Percentiles rank a stretch among this genome's conserved stretches.
Conservation (phyloP, 30 jellyfish, hydroid and myxozoan genomes). For the Aurelia aurita region DNA sequence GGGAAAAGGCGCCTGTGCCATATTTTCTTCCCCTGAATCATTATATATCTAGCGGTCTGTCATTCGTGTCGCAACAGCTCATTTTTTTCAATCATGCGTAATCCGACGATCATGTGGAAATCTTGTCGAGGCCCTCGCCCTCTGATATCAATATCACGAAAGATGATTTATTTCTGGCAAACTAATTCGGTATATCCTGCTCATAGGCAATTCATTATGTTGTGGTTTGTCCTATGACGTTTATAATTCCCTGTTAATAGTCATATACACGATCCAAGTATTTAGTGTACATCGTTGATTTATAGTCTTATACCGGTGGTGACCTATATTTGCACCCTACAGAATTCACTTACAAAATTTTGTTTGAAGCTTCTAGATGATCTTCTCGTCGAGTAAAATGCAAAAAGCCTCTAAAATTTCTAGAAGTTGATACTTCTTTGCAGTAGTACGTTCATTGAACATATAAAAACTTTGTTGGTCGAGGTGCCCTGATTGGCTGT, state of each 20-base stretch:
- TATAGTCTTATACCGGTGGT: not conserved
- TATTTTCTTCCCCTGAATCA: slow-evolving; percentile 12
- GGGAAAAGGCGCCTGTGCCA: slow-evolving; percentile 35
- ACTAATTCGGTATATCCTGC: slow-evolving; percentile 41
- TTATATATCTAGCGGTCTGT: slow-evolving; percentile 39
- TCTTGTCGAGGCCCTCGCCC: slow-evolving; percentile 21
- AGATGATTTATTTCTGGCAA: slow-evolving; percentile 47
- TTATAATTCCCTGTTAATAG: slow-evolving; percentile 32
- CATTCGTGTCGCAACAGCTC: slow-evolving; percentile 48
- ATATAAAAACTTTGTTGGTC: no score
- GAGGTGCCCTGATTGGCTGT: no score
- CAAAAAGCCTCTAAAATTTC: no score
- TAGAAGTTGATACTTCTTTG: no score
- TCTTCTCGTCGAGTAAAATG: no score
- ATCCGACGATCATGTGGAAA: slow-evolving; percentile 23
- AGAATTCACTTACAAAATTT: no score
- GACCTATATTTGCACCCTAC: no score
- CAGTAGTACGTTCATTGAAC: no score
- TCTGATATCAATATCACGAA: slow-evolving; percentile 14
- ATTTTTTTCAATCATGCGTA: slow-evolving; percentile 13
- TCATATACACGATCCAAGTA: not conserved
- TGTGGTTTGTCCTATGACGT: slow-evolving; percentile 32
- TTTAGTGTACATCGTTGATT: not conserved
- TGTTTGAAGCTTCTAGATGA: no score
- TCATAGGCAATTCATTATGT: slow-evolving; percentile 27